Evolutionary conservation across 2,113 vertebrate species (phyloP), one percentile per base, ranked within the genome.

Genomic region (Euleptes europaea): DNA sequence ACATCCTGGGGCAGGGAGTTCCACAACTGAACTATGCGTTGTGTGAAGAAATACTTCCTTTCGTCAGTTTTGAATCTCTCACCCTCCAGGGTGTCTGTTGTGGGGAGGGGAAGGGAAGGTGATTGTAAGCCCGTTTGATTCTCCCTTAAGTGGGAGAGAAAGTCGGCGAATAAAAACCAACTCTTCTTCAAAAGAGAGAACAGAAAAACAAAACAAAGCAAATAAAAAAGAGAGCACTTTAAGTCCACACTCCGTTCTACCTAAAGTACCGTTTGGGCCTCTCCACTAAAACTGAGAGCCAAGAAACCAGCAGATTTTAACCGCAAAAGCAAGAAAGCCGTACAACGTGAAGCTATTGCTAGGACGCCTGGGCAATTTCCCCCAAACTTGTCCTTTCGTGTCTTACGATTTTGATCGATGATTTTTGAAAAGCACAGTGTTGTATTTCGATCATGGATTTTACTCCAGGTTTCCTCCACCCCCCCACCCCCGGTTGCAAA

Each of bases 391-490:
- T 42, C 83, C 79, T 80, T 57, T 57, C 80, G 86, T 80, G 86
- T 84, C 85, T 86, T 74, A 42, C 28, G 19, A 63, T 88, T 91
- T 86, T 6, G 54, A 87, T 86, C 86, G 81, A 83, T 85, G 75
- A 44, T 23, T 83, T 71, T 0, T 1, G 82, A 40, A 33, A 88
- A 66, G 86, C 79, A 88, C 19, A 2, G 12, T 35, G 21, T 85
- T 57, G 84, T 94, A 90, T 93, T 93, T 95, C 84, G 85, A 92
- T 94, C 35, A 81, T 78, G 1, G 83, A 93, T 90, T 93, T 93
- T 76, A 88, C 88, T 85, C 92, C 94, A 92, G 90, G n/a, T n/a
- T n/a, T n/a, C n/a, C 89, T 89, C 17, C 82, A 89, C 90, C 87
- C 90, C 86, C 93, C 88, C 19, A 77, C 88, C 93, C 85, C 89